A percentile compares a stretch with the other conserved stretches of the same genome.
Conservation (phyloP, 2,113 vertebrate species). For the Calypte anna region DNA sequence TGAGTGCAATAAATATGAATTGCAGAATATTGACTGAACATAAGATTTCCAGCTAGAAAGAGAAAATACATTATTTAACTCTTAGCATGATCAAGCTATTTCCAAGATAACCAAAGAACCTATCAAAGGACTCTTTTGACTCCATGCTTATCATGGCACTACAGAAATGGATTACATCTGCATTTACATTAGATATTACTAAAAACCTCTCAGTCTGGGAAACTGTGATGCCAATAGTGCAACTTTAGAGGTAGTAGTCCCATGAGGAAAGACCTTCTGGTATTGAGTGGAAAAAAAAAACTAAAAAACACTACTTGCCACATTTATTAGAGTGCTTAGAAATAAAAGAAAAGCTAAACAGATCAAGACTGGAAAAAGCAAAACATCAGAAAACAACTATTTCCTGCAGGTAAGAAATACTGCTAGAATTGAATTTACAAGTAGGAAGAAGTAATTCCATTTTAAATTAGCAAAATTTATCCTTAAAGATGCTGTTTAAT, state of each 20-base stretch:
- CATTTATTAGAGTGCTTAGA: background rate
- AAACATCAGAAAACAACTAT: background rate
- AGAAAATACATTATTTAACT: slow-evolving; percentile 5
- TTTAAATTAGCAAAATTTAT: background rate
- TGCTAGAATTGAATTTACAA: background rate
- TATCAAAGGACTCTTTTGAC: background rate
- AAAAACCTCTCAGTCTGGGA: background rate
- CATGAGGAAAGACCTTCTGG: background rate
- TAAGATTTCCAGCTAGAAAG: slow-evolving; percentile 93
- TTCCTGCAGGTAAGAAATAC: background rate
- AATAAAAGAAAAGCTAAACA: background rate
- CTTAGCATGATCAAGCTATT: background rate
- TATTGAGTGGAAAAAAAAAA: background rate
- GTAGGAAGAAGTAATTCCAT: background rate
- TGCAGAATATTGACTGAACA: slow-evolving; percentile 99
- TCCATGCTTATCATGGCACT: background rate
- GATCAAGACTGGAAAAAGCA: background rate
- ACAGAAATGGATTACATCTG: background rate
- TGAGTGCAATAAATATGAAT: slow-evolving; percentile 99
- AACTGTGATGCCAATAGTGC: background rate
- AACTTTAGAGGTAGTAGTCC: background rate
- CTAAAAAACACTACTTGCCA: background rate
- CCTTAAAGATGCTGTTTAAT: background rate
- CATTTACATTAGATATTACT: background rate
- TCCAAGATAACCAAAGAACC: background rate